Percentiles rank a stretch among this genome's conserved stretches.
These are phyloP conservation scores for Scaptomyza graminum DNA, from an alignment of 1,140 invertebrate genomes.

Conservation along the genomic window DNA sequence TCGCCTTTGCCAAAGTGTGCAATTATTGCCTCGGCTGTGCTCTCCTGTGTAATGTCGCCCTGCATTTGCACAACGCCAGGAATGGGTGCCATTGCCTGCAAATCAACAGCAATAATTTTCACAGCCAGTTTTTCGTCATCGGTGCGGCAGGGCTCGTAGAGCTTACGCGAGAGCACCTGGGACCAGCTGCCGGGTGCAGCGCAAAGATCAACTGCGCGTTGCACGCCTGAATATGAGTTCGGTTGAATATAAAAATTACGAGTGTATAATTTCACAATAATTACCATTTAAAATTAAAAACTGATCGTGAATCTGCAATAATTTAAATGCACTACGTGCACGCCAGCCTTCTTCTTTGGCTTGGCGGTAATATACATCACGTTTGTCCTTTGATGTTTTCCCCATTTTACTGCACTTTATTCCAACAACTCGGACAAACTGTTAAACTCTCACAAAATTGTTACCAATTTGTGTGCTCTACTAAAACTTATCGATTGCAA, in stretches of 20 bases:
- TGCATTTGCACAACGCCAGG: constrained; percentile 98
- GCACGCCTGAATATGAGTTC: constrained; percentile 87
- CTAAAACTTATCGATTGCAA: background rate
- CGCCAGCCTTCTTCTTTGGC: constrained; percentile 99
- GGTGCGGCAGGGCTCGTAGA: constrained; percentile 85
- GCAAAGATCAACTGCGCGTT: constrained; percentile 98
- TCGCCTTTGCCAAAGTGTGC: constrained; percentile 88
- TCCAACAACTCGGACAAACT: no score
- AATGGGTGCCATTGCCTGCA: constrained; percentile 99
- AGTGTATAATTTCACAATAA: background rate
- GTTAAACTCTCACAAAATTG: background rate
- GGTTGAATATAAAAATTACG: background rate
- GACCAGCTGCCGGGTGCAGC: constrained; percentile 99
- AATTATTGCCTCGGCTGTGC: constrained; percentile 96
- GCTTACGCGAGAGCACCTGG: constrained; percentile 94
- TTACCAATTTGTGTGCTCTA: no score
- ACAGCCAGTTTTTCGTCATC: constrained; percentile 86
- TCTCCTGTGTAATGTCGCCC: constrained; percentile 98
- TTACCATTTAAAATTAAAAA: constrained; percentile 95
- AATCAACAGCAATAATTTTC: constrained; percentile 98
- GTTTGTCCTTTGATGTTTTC: constrained; percentile 98
- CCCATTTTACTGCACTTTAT: constrained; percentile 89
- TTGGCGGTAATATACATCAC: constrained; percentile 98
- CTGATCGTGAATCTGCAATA: constrained; percentile 98
- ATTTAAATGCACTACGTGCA: constrained; percentile 98